Base-by-base conservation (phyloP, 2,113 vertebrate species). In the Chaetorhynchus papuensis region DNA sequence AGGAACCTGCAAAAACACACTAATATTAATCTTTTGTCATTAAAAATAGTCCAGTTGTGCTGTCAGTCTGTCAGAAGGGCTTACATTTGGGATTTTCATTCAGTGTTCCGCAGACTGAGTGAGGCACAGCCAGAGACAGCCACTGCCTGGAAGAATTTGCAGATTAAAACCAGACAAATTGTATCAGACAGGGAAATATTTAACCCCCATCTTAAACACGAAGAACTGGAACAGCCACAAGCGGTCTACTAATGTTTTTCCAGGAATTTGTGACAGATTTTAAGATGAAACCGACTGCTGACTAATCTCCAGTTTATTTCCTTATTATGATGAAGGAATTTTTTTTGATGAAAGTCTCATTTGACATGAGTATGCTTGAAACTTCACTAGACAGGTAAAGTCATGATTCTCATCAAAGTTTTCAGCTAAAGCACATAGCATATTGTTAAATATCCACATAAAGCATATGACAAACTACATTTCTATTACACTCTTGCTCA, bases 331-430 rank as follows among this genome's bases (percentile, higher is more conserved):
- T 13, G 10, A 44, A 49, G 37, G 13, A 37, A 0, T 35, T 52
- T 71, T 66, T 82, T 37, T 59, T 86, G 37, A 72, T 37, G 63
- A 1, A 75, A 70, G 33, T 54, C 23, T 74, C 26, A 37, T 21
- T 65, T 61, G n/a, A 21, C 19, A n/a, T 1, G 7, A 19, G 9
- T 35, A 19, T 16, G 20, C 41, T 8, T 75, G 37, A 52, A 39
- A 83, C 15, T 9, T 54, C 60, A 13, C 14, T 13, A 35, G 39
- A 6, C 22, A 61, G 6, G 35, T 50, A 2, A 65, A 84, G 42
- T 35, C 0, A 0, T 35, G 21, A 44, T 39, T 81, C 28, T 84
- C 11, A 6, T n/a, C 1, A 0, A 6, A 47, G 11, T 87, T 83
- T 64, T 41, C 61, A 95, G 30, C 33, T 87, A 27, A 61, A 83